Evolutionary conservation across 2,888 invertebrate genomes (phyloP).

Genomic region (Pycnomerus fuliginosus): DNA sequence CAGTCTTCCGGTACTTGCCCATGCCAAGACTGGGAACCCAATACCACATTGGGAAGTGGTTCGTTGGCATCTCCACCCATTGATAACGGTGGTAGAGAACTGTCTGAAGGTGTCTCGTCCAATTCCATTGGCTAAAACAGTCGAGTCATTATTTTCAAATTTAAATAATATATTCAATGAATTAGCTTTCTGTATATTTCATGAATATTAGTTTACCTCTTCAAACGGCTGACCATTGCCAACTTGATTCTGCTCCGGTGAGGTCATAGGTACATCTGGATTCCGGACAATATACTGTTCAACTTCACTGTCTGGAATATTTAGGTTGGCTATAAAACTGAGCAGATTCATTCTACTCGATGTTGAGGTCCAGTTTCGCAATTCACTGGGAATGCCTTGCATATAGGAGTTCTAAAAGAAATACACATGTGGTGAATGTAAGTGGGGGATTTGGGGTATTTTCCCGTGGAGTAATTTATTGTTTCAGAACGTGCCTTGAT

Average conservation of each 20-base stretch:
- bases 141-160: too few relatives aligned
- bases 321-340: constrained; percentile 39
- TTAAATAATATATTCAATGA: too few relatives aligned
- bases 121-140: constrained; percentile 57
- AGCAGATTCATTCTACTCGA: constrained; percentile 41
- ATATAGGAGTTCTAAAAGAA: constrained; percentile 38
- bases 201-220: too few relatives aligned
- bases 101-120: constrained; percentile 39
- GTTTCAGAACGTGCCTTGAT: too few relatives aligned
- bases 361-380: constrained; percentile 47
- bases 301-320: constrained; percentile 39
- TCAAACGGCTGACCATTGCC: too few relatives aligned
- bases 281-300: constrained; percentile 45
- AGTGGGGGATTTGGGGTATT: too few relatives aligned
- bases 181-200: too few relatives aligned
- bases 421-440: too few relatives aligned
- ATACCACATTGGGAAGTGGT: constrained; percentile 55
- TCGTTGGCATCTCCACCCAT: constrained; percentile 39
- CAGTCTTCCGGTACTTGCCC: constrained; percentile 70
- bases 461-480: too few relatives aligned
- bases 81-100: constrained; percentile 10
- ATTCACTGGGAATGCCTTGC: constrained; percentile 42
- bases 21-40: constrained; percentile 64
- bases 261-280: too few relatives aligned
- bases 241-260: too few relatives aligned